Evolutionary conservation across 1,140 invertebrate genomes (phyloP), one percentile per base, ranked within the genome.

Genomic region (Drosophila saltans): DNA sequence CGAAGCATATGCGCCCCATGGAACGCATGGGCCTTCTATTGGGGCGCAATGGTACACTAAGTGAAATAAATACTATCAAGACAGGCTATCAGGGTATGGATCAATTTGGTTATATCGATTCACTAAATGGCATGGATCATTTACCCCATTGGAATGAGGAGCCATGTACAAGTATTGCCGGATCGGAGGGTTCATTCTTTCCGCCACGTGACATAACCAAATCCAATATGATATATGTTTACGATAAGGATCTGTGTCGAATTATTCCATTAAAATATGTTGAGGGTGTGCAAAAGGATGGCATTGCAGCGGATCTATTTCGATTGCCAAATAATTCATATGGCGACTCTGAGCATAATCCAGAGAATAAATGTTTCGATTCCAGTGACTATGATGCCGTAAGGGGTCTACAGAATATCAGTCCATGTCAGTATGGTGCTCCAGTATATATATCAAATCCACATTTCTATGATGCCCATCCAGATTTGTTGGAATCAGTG

Each of bases 381-480:
- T 94, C 94, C 0, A 93, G 93, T 45, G 94, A 95, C 52, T 94
- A 94, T 40, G 97, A 96, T 75, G 94, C 96, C 0, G 94, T 94
- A 0, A 93, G 94, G 71, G 97, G 97, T 1, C 92, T 97, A 2
- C 97, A 97, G 89, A 96, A 97, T 82, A 97, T 98, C 56, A 96
- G 96, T 80, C 96, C 96, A 0, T 98, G 97, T 80, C 97, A 97
- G 93, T 97, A 96, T 85, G 96, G 96, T 91, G 96, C 97, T 9
- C 97, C 97, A 0, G 95, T 98, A 1, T 97, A 96, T 75, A 90
- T 97, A 5, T 98, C 97, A 0, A 97, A 96, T 91, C 97, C 97
- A 4, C 97, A 98, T 91, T 98, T 98, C 92, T 96, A 96, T 72
- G 94, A 97, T 78, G 96, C 96, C 0, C 96, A 98, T 92, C 95